Evolutionary conservation across 2,888 invertebrate species (phyloP).

Genomic region (Dexiosoma caninum): DNA sequence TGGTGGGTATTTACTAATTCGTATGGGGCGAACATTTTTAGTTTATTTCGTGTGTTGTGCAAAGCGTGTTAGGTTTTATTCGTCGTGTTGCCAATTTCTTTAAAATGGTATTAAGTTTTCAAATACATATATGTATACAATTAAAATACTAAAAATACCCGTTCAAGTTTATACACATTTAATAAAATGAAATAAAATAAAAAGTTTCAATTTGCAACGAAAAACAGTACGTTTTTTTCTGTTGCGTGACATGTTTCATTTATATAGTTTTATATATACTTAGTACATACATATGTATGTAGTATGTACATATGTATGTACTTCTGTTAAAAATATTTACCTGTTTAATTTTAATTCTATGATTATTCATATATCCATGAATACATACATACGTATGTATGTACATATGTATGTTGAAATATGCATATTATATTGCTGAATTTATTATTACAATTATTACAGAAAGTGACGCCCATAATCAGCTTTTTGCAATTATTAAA

Average conservation of each 20-base stretch:
- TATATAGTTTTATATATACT: neutral
- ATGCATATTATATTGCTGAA: neutral
- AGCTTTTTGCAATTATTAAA: neutral
- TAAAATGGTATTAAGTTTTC: constrained; percentile 38
- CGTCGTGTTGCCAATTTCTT: constrained; percentile 47
- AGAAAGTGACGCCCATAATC: constrained; percentile 14
- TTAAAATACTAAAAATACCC: constrained; percentile 33
- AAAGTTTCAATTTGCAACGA: neutral
- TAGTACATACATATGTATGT: neutral
- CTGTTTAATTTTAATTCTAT: neutral
- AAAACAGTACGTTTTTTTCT: neutral
- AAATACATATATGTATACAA: constrained; percentile 1
- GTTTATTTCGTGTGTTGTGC: constrained; percentile 54
- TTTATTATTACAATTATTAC: too few relatives aligned
- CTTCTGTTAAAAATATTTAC: neutral
- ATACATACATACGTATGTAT: neutral
- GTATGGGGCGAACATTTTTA: constrained; percentile 45
- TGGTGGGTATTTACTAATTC: constrained; percentile 53
- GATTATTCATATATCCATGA: neutral
- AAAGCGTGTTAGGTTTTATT: constrained; percentile 46
- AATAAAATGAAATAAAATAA: neutral
- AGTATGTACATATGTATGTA: neutral
- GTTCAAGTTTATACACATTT: constrained; percentile 17
- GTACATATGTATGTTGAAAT: neutral
- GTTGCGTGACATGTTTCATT: neutral